Percentiles rank a stretch among this genome's conserved stretches.
Conservation (phyloP, 2,797 vertebrate species). For the Sternotherus odoratus region DNA sequence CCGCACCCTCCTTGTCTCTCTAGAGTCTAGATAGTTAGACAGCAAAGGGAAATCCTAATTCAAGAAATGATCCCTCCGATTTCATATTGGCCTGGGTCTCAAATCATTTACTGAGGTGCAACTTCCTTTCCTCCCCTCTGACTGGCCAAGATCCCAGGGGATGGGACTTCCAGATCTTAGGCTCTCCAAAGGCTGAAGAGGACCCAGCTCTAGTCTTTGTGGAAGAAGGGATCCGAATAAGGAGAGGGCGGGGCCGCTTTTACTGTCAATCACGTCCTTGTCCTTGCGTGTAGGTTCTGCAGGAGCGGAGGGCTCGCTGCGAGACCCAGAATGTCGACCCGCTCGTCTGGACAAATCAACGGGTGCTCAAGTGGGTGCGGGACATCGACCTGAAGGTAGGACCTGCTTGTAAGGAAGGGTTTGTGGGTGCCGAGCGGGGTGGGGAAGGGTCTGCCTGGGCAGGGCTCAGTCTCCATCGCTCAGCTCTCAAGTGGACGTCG, state of each 20-base stretch:
- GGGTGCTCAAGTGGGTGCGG: conserved; percentile 89
- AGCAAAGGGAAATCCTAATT: neutral
- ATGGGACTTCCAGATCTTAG: neutral
- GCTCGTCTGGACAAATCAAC: conserved; percentile 89
- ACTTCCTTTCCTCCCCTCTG: neutral
- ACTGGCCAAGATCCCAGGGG: neutral
- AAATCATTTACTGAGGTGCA: neutral
- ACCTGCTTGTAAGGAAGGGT: neutral
- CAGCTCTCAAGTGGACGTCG: neutral
- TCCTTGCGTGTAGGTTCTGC: conserved; percentile 79
- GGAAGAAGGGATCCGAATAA: neutral
- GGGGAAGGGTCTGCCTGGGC: neutral
- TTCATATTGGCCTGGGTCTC: neutral
- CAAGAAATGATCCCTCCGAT: neutral
- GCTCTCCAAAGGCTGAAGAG: neutral
- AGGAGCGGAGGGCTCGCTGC: conserved; percentile 85
- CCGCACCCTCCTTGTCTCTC: neutral
- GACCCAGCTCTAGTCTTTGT: neutral
- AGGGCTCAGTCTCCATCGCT: neutral
- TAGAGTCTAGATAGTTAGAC: neutral
- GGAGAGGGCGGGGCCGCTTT: neutral
- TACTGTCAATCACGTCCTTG: neutral
- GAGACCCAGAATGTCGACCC: conserved; percentile 88
- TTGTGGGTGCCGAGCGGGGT: neutral
- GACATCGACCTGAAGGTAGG: conserved; percentile 91